phyloP scores from a whole-genome alignment of 2,888 invertebrate genomes.

The Drosophila testacea region DNA sequence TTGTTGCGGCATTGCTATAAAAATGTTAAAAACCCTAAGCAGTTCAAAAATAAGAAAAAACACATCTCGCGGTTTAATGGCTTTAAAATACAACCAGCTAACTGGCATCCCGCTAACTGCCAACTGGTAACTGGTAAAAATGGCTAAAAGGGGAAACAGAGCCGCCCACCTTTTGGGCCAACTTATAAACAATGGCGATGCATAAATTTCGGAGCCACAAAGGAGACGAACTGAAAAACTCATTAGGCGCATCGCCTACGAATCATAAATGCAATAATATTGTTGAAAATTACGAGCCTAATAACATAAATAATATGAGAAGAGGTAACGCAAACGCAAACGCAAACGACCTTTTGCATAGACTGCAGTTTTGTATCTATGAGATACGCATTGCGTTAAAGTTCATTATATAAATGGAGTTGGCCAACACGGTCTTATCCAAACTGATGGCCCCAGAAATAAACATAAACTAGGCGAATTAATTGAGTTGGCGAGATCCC shows the following conservation, averaged over 20 bases:
- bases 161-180: slow-evolving; percentile 45
- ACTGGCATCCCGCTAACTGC: slow-evolving; percentile 21
- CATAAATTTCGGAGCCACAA: slow-evolving; percentile 63
- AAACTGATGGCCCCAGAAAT: slow-evolving; percentile 70
- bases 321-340: slow-evolving; percentile 18
- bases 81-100: slow-evolving; percentile 36
- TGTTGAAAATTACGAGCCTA: slow-evolving; percentile 71
- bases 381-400: slow-evolving; percentile 73
- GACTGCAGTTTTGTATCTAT: slow-evolving; percentile 55
- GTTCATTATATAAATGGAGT: slow-evolving; percentile 62
- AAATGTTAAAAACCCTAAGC: slow-evolving; percentile 55
- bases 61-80: slow-evolving; percentile 51
- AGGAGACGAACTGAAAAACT: slow-evolving; percentile 64
- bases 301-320: slow-evolving; percentile 68
- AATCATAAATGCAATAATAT: slow-evolving; percentile 74
- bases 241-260: slow-evolving; percentile 78
- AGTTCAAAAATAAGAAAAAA: slow-evolving; percentile 27
- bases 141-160: slow-evolving; percentile 14
- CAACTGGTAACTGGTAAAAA: slow-evolving; percentile 21
- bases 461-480: slow-evolving; percentile 77
- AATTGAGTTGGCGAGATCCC: slow-evolving; percentile 61
- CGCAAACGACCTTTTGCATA: slow-evolving; percentile 50
- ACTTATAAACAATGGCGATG: slow-evolving; percentile 69
- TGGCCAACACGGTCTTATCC: slow-evolving; percentile 53
- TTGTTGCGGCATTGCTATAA: slow-evolving; percentile 41